Base-by-base conservation (phyloP, 2,888 invertebrate genomes). In the Elysia crispata region DNA sequence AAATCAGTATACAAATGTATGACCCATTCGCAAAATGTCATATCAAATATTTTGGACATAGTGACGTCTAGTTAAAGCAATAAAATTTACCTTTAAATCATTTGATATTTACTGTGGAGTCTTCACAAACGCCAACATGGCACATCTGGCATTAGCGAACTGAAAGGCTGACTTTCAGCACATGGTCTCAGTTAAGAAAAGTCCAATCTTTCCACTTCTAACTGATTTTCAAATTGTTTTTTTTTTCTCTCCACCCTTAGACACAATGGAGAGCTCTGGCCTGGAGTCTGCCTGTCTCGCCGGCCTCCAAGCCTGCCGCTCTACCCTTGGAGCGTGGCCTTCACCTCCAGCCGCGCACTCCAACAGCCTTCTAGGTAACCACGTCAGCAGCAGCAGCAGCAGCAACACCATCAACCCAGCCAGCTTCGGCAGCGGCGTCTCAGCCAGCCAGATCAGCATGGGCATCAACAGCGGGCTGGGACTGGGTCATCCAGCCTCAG, bases 321-420 rank as follows among this genome's bases (percentile, higher is more conserved):
- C 79, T 23, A 66, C 79, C 66, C 73, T 75, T 18, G 69, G 60
- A 23, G 75, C 75, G n/a, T 79, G 79, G 79, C 75, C 79, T 5
- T 79, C 79, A 33, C 79, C 79, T 3, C 79, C 79, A 11, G 69
- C 31, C 20, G 79, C 79, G 13, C 79, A 79, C 75, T 41, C 75
- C 18, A 74, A 79, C 60, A 50, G 75, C 54, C 72, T 15, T n/a
- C 50, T 49, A 0, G 64, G 49, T 49, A 77, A 49, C 62, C 25
- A 41, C 76, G 54, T 41, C 54, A 74, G 62, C 79, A 74, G 1
- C 79, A 62, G 54, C 73, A 72, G 25, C 70, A 72, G n/a, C 31
- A 72, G 20, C 72, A 72, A n/a, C 70, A 54, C 64, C n/a, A 54
- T 73, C 1, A 60, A 73, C 15, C 25, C 30, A n/a, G 8, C 73